phyloP scores from a whole-genome alignment of 2,888 invertebrate genomes.

The Lasioglossum zephyrum region DNA sequence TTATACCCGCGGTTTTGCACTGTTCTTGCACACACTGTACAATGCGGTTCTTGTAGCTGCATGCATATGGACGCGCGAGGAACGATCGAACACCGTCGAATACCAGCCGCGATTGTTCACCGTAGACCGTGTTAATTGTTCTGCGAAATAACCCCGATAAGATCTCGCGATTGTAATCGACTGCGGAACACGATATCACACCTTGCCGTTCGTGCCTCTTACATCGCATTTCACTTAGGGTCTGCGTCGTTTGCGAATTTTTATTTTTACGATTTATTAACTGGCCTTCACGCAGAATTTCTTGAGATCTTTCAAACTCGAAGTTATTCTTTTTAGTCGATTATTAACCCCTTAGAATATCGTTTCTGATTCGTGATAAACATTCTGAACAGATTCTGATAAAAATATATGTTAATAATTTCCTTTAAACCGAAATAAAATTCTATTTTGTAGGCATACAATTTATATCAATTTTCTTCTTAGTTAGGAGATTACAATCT shows the following conservation, averaged over 20 bases:
- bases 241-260: not conserved
- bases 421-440: too few species aligned
- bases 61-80: not conserved
- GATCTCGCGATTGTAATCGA: slow-evolving; percentile 8
- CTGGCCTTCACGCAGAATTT: not conserved
- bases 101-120: slow-evolving; percentile 8
- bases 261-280: not conserved
- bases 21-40: not conserved
- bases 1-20: not conserved
- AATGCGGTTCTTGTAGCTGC: not conserved
- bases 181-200: not conserved
- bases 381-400: too few species aligned
- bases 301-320: not conserved
- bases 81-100: not conserved
- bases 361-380: too few species aligned
- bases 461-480: too few species aligned
- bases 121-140: slow-evolving; percentile 22
- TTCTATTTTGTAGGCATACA: too few species aligned
- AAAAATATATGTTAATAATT: too few species aligned
- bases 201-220: not conserved
- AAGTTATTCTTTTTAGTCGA: too few species aligned
- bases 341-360: too few species aligned
- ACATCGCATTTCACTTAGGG: not conserved
- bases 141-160: slow-evolving; percentile 15
- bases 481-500: too few species aligned